Base-by-base conservation (phyloP, 2,797 vertebrate species). In the Mormyrops boulengeri region DNA sequence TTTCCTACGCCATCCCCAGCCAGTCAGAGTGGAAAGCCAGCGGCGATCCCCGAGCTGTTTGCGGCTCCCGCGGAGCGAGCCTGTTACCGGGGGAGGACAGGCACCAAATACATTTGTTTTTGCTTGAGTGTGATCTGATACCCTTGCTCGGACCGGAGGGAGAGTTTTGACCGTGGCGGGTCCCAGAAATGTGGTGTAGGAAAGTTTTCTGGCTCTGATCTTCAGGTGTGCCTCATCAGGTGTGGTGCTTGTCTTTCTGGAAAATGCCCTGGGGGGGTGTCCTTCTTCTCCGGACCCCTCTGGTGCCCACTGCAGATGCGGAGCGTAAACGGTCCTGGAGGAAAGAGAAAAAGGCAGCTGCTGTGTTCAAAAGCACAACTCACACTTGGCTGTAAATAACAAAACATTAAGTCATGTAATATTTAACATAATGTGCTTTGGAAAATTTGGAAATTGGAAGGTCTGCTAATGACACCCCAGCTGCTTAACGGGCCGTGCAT, bases 1-100 rank as follows among this genome's bases (percentile, higher is more conserved):
- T 92, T 92, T 91, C 90, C 90, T 91, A 69, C 8, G 30, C 57
- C 84, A 82, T 34, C 73, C 69, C 38, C 73, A 41, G 73, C 73
- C 38, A 80, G 73, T 44, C 38, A 80, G 73, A 80, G 34, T 80
- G 73, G 17, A 44, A n/a, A 8, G 73, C 73, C 73, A 80, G 73
- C 73, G 14, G 14, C 14, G 7, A 14, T n/a, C 73, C 38, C 6
- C 2, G 0, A 38, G 73, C 17, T 44, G 17, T 53, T 60, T 41
- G n/a, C 12, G 60, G 52, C 55, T 85, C 19, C 60, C 34, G 5
- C 44, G 19, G 60, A 57, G 77, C 41, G 22, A 62, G 55, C 55
- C 57, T 17, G 11, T 49, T 30, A 34, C 49, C 47, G 7, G 52
- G 53, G 50, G 17, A 52, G 77, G 50, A 26, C 22, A 85, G 49